These are phyloP conservation scores for Orchestia grillus DNA, from an alignment of 1,140 invertebrate species.

Conservation along the genomic window DNA sequence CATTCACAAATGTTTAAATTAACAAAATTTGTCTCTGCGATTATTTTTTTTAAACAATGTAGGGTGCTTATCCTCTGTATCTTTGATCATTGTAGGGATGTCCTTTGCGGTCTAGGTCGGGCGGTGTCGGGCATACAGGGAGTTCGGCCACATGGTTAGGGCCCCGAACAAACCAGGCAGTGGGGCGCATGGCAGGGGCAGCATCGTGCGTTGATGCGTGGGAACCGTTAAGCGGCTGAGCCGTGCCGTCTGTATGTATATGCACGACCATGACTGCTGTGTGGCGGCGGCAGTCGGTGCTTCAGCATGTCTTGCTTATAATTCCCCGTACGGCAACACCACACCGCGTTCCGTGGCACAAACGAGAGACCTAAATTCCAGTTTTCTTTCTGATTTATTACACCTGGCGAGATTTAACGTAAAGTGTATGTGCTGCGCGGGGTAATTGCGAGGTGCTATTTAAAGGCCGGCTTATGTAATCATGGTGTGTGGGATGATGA, in stretches of 20 bases:
- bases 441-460: background rate
- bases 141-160: background rate
- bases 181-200: background rate
- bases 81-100: background rate
- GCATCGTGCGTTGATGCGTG: background rate
- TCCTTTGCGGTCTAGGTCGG: background rate
- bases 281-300: background rate
- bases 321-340: background rate
- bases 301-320: background rate
- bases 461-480: background rate
- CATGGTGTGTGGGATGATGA: background rate
- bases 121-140: background rate
- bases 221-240: background rate
- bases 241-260: background rate
- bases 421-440: background rate
- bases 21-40: background rate
- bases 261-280: background rate
- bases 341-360: background rate
- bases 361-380: background rate
- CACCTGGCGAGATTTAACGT: background rate
- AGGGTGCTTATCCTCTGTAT: background rate
- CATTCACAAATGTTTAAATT: background rate
- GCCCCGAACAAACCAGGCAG: background rate
- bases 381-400: background rate
- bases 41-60: background rate